A percentile compares a stretch with the other conserved stretches of the same genome.
phyloP scores from a whole-genome alignment of 30 jellyfish, hydroid and myxozoan species.

The Pelagia noctiluca region DNA sequence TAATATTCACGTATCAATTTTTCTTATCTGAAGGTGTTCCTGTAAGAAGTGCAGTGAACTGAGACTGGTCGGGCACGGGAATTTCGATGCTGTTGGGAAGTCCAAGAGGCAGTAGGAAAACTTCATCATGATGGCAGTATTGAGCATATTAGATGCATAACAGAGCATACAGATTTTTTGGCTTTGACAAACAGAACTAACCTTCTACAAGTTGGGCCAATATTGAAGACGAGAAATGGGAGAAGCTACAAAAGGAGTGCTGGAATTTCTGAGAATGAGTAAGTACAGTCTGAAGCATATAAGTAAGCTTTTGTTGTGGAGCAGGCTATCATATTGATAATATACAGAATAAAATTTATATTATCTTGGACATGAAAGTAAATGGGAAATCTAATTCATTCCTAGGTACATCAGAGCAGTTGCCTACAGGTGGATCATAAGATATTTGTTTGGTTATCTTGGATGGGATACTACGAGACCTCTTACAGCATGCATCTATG shows the following conservation, averaged over 20 bases:
- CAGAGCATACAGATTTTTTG: constrained; percentile 30
- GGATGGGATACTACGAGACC: constrained; percentile 53
- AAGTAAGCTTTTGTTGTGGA: background rate
- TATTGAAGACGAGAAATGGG: constrained; percentile 22
- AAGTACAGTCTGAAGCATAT: background rate
- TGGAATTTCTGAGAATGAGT: constrained; percentile 25
- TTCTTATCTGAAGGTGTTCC: too few species aligned
- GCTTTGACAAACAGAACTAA: constrained; percentile 17
- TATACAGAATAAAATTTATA: too few species aligned
- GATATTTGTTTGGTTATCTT: constrained; percentile 32
- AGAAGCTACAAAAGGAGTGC: constrained; percentile 3
- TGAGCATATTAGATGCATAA: constrained; percentile 16
- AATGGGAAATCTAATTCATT: background rate
- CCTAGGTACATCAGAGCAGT: constrained; percentile 31
- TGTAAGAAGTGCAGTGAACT: too few species aligned
- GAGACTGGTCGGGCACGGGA: too few species aligned
- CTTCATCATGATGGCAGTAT: constrained; percentile 28
- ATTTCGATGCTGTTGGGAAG: constrained; percentile 49
- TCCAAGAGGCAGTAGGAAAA: constrained; percentile 32
- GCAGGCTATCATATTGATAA: background rate
- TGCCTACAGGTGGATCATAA: constrained; percentile 28
- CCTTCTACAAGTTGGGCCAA: constrained; percentile 27
- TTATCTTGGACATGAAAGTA: too few species aligned
- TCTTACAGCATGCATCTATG: constrained; percentile 30
- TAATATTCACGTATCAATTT: too few species aligned